Percentiles rank a stretch among this genome's conserved stretches.
Conservation (phyloP, 30 jellyfish, hydroid and myxozoan genomes). For the Aurelia coerulea region DNA sequence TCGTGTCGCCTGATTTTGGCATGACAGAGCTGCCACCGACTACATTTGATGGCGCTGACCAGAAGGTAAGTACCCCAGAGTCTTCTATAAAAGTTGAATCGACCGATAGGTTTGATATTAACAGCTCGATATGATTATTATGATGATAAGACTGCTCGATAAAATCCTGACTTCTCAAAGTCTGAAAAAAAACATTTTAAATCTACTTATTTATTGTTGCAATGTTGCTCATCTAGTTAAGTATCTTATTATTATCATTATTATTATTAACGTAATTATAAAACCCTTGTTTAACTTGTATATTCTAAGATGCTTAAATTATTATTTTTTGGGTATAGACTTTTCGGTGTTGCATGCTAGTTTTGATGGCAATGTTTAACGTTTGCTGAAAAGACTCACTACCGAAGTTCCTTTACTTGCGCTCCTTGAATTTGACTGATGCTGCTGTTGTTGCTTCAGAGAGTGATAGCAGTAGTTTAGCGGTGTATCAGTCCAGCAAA, state of each 20-base stretch:
- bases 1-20: neutral
- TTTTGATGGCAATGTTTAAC: neutral
- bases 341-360: constrained; percentile 5
- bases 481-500: no score
- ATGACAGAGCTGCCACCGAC: neutral
- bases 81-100: constrained; percentile 1
- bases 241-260: neutral
- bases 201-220: constrained; percentile 46
- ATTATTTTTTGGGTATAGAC: constrained; percentile 56
- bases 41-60: neutral
- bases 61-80: constrained; percentile 26
- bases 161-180: constrained; percentile 9
- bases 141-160: no score
- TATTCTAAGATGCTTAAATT: constrained; percentile 68
- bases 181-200: constrained; percentile 16
- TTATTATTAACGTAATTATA: constrained; percentile 37
- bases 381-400: neutral
- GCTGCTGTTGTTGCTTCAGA: no score
- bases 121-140: constrained; percentile 29
- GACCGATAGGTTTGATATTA: constrained; percentile 33
- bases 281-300: constrained; percentile 42
- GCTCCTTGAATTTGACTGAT: no score
- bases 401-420: no score
- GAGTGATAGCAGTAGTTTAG: no score
- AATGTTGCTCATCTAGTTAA: constrained; percentile 42